Conservation (phyloP, 1,140 invertebrate genomes). For the Lucilia sericata region DNA sequence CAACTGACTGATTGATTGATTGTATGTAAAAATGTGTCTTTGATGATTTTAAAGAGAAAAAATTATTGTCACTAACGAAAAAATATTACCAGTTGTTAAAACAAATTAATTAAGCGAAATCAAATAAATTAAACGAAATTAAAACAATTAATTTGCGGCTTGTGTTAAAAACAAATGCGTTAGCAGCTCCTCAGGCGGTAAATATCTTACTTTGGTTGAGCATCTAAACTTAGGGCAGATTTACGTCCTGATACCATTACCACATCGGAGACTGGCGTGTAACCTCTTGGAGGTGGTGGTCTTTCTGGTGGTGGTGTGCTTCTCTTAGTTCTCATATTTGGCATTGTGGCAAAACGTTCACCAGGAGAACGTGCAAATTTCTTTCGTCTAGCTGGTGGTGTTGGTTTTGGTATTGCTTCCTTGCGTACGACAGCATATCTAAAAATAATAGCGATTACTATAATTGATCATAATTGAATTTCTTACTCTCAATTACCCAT, state of each 20-base stretch:
- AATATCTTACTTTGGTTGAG: constrained; percentile 49
- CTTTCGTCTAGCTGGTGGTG: constrained; percentile 71
- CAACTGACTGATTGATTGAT: too few species aligned
- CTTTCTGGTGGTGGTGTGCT: constrained; percentile 62
- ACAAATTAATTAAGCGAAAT: not conserved
- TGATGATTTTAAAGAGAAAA: not conserved
- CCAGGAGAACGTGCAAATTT: constrained; percentile 67
- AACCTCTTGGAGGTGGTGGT: constrained; percentile 59
- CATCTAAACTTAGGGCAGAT: constrained; percentile 58
- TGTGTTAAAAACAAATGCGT: constrained; percentile 24
- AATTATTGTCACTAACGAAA: not conserved
- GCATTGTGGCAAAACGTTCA: constrained; percentile 71
- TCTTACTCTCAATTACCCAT: constrained; percentile 64
- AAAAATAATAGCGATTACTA: not conserved
- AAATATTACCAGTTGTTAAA: not conserved
- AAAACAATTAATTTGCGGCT: constrained; percentile 16
- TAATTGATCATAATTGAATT: not conserved
- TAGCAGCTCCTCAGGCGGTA: not conserved
- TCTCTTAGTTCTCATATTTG: constrained; percentile 68
- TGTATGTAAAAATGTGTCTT: not conserved
- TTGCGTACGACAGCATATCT: constrained; percentile 68
- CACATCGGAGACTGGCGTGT: constrained; percentile 56
- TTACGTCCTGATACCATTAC: constrained; percentile 54
- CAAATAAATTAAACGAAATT: constrained; percentile 23
- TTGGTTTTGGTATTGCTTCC: constrained; percentile 71